phyloP scores from a whole-genome alignment of 1,140 invertebrate genomes.

The Aradophagus sp. region DNA sequence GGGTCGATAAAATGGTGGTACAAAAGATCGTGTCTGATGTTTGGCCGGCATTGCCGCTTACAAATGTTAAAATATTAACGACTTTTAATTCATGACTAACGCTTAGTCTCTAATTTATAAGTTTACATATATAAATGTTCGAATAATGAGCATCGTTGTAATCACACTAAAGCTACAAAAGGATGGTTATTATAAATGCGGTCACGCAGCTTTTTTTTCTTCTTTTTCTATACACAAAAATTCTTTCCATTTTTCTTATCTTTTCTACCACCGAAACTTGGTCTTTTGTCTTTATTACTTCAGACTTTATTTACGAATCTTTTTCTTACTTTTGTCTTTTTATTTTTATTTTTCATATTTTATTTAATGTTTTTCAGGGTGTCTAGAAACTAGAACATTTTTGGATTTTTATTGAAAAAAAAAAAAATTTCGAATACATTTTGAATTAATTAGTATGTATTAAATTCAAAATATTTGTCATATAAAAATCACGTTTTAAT shows the following conservation, averaged over 20 bases:
- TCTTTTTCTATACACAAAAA: conserved; percentile 46
- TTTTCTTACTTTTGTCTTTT: neutral
- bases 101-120: conserved; percentile 55
- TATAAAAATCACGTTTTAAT: no score
- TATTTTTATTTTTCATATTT: neutral
- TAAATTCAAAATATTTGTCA: no score
- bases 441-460: no score
- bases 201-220: conserved; percentile 45
- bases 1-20: conserved; percentile 44
- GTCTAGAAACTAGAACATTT: no score
- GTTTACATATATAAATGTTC: conserved; percentile 56
- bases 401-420: no score
- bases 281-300: no score
- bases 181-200: conserved; percentile 52
- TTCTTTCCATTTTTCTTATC: conserved; percentile 20
- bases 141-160: conserved; percentile 60
- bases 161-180: conserved; percentile 59
- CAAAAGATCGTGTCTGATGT: conserved; percentile 46
- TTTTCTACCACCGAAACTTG: conserved; percentile 13
- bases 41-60: conserved; percentile 38
- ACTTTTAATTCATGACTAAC: conserved; percentile 51
- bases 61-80: conserved; percentile 59
- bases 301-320: no score
- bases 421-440: no score
- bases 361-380: no score